Conservation (phyloP, 2,113 vertebrate genomes). For the Plecotus auritus region DNA sequence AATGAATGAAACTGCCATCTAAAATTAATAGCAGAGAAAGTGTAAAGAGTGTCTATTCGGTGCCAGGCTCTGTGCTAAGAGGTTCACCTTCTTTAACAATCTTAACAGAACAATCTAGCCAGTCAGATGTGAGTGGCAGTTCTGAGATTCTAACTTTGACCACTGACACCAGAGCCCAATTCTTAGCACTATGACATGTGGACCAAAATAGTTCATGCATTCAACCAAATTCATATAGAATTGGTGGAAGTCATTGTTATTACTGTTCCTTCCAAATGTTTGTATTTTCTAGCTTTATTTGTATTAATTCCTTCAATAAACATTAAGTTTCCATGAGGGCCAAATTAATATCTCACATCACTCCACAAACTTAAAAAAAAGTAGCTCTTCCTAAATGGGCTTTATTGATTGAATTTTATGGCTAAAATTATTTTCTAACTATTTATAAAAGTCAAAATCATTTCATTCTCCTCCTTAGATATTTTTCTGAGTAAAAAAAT, state of each 20-base stretch:
- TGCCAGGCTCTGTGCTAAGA: background rate
- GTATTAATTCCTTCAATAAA: background rate
- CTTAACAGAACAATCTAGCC: background rate
- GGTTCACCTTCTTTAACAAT: background rate
- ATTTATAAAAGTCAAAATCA: conserved; percentile 14
- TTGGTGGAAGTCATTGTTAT: background rate
- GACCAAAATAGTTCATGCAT: background rate
- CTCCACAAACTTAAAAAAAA: background rate
- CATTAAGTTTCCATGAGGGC: background rate
- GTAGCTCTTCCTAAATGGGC: background rate
- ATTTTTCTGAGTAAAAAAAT: background rate
- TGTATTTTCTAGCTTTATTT: background rate
- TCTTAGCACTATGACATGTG: background rate
- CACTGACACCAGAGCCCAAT: background rate
- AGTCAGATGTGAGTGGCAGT: background rate
- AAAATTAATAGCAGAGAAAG: background rate
- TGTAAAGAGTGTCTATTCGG: background rate
- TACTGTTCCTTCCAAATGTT: background rate
- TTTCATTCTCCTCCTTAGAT: background rate
- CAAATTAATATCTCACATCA: background rate
- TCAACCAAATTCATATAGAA: background rate
- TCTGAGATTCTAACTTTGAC: background rate
- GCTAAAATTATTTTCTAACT: conserved; percentile 7
- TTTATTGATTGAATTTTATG: background rate
- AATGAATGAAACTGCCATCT: background rate